phyloP scores from a whole-genome alignment of 2,797 vertebrate genomes.

The Pipistrellus nathusii region DNA sequence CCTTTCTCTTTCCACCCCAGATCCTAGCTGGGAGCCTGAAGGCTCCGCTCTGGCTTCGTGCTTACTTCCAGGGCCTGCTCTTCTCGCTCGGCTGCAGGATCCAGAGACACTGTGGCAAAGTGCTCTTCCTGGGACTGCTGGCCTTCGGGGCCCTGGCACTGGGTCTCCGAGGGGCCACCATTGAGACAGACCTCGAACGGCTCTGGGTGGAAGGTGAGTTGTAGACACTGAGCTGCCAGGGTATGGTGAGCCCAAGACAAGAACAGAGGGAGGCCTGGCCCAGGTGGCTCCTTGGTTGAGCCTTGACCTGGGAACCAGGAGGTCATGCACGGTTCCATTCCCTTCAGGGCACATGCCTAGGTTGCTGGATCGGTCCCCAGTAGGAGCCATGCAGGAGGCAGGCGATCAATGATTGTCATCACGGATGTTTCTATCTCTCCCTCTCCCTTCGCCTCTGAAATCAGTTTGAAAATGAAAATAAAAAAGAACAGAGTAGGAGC shows the following conservation, averaged over 20 bases:
- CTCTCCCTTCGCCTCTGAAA: too few relatives aligned
- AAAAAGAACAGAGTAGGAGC: not conserved
- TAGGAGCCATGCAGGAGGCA: too few relatives aligned
- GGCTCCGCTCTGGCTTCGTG: slow-evolving; percentile 96
- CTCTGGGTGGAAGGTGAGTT: slow-evolving; percentile 99
- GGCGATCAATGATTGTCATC: too few relatives aligned
- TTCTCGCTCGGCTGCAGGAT: slow-evolving; percentile 98
- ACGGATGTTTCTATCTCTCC: too few relatives aligned
- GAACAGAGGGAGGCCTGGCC: not conserved
- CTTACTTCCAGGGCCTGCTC: slow-evolving; percentile 96
- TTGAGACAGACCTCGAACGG: slow-evolving; percentile 98
- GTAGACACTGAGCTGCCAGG: not conserved
- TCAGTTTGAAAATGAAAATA: too few relatives aligned
- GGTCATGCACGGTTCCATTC: too few relatives aligned
- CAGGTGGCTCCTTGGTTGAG: not conserved
- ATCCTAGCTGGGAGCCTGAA: slow-evolving; percentile 70
- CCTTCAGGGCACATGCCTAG: too few relatives aligned
- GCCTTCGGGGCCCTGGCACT: slow-evolving; percentile 97
- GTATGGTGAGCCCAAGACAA: not conserved
- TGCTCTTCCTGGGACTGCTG: slow-evolving; percentile 97
- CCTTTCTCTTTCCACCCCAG: slow-evolving; percentile 66
- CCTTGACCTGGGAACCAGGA: too few relatives aligned
- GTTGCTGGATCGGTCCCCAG: too few relatives aligned
- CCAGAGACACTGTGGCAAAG: slow-evolving; percentile 98
- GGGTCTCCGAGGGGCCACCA: slow-evolving; percentile 95